A percentile compares a stretch with the other conserved stretches of the same genome.
phyloP scores from a whole-genome alignment of 2,797 vertebrate genomes.

The Microchirus variegatus region DNA sequence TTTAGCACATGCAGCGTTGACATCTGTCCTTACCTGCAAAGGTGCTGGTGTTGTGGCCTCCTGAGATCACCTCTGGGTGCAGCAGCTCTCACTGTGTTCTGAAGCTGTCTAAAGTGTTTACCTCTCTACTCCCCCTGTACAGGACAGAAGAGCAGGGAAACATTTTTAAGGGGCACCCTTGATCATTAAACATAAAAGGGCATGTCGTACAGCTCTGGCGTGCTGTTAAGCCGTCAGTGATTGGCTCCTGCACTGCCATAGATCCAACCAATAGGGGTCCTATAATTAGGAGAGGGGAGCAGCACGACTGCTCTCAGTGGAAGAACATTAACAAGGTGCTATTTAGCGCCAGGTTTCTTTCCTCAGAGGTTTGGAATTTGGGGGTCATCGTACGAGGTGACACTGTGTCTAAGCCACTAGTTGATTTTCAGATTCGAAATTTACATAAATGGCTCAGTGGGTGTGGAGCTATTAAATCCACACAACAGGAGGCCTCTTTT shows the following conservation, averaged over 20 bases:
- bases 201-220: slow-evolving; percentile 56
- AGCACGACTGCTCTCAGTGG: slow-evolving; percentile 32
- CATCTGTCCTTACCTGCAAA: slow-evolving; percentile 70
- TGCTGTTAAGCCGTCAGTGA: slow-evolving; percentile 69
- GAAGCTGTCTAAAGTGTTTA: slow-evolving; percentile 41
- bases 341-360: slow-evolving; percentile 28
- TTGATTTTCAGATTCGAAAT: slow-evolving; percentile 43
- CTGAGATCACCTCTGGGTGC: slow-evolving; percentile 49
- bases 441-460: slow-evolving; percentile 12
- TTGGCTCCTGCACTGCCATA: slow-evolving; percentile 71
- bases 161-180: slow-evolving; percentile 81
- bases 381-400: not conserved
- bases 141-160: slow-evolving; percentile 40
- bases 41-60: slow-evolving; percentile 57
- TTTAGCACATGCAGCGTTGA: not conserved
- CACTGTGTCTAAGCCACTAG: not conserved
- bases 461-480: slow-evolving; percentile 22
- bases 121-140: slow-evolving; percentile 65
- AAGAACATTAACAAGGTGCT: slow-evolving; percentile 51
- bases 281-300: slow-evolving; percentile 74
- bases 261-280: slow-evolving; percentile 72
- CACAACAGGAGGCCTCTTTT: slow-evolving; percentile 23
- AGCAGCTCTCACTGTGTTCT: slow-evolving; percentile 43
- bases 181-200: slow-evolving; percentile 82
- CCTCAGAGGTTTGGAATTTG: slow-evolving; percentile 45